phyloP scores from a whole-genome alignment of 2,888 invertebrate species.

The Apodemia zela region DNA sequence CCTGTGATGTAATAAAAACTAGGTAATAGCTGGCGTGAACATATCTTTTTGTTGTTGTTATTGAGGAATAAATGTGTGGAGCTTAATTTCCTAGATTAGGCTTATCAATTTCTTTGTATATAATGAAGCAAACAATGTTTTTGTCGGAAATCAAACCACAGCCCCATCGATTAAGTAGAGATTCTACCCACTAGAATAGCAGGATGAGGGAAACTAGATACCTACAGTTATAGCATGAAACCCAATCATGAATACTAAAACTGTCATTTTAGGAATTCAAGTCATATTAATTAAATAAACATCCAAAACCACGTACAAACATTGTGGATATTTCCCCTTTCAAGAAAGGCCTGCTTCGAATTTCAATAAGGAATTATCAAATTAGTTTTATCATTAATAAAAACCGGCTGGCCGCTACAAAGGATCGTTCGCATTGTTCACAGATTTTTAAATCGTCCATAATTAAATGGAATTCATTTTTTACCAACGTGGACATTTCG shows the following conservation, averaged over 20 bases:
- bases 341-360: slow-evolving; percentile 42
- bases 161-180: too few relatives aligned
- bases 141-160: too few relatives aligned
- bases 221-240: not conserved
- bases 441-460: slow-evolving; percentile 78
- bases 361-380: slow-evolving; percentile 75
- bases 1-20: too few relatives aligned
- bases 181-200: too few relatives aligned
- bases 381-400: slow-evolving; percentile 65
- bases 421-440: slow-evolving; percentile 76
- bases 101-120: too few relatives aligned
- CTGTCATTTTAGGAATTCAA: not conserved
- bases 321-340: slow-evolving; percentile 39
- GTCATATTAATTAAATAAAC: slow-evolving; percentile 6
- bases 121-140: too few relatives aligned
- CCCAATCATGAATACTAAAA: not conserved
- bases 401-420: slow-evolving; percentile 57
- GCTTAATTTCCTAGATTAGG: too few relatives aligned
- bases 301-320: slow-evolving; percentile 22
- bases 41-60: too few relatives aligned
- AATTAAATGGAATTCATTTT: slow-evolving; percentile 78
- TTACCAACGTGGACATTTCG: slow-evolving; percentile 56
- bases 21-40: too few relatives aligned
- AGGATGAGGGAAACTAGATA: too few relatives aligned
- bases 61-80: too few relatives aligned